A percentile compares a stretch with the other conserved stretches of the same genome.
Conservation (phyloP, 23 tunicate species). For the Corella eumyota region DNA sequence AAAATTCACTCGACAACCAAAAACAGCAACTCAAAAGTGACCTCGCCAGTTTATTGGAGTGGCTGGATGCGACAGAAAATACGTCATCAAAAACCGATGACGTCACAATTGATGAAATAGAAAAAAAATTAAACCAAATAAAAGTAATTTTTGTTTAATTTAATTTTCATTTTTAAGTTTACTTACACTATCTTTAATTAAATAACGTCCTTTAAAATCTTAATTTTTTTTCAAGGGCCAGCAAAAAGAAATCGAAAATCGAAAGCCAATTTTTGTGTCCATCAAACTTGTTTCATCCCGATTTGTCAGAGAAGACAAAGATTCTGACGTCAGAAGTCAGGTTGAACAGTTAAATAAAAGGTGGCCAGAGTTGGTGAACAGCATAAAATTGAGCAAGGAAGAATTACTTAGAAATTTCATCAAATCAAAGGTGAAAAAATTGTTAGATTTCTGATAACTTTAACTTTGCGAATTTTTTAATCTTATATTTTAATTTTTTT, state of each 20-base stretch:
- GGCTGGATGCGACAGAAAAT: constrained; percentile 29
- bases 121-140: constrained; percentile 10
- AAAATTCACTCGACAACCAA: too few species aligned
- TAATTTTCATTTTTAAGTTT: too few species aligned
- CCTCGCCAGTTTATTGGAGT: constrained; percentile 23
- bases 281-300: constrained; percentile 39
- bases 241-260: constrained; percentile 39
- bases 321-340: neutral
- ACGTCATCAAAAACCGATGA: constrained; percentile 2
- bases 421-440: constrained; percentile 28
- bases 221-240: constrained; percentile 9
- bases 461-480: too few species aligned
- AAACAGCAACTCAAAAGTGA: constrained; percentile 22
- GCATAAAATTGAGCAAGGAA: constrained; percentile 13
- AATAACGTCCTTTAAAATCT: too few species aligned
- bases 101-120: constrained; percentile 14
- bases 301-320: neutral
- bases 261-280: constrained; percentile 39
- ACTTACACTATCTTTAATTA: too few species aligned
- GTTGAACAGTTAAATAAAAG: constrained; percentile 17
- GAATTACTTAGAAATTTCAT: constrained; percentile 17
- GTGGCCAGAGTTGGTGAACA: constrained; percentile 27
- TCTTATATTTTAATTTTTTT: too few species aligned
- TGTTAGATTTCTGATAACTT: too few species aligned
- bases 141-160: constrained; percentile 21